phyloP scores from a whole-genome alignment of 2,113 vertebrate species.

The Mirounga angustirostris region DNA sequence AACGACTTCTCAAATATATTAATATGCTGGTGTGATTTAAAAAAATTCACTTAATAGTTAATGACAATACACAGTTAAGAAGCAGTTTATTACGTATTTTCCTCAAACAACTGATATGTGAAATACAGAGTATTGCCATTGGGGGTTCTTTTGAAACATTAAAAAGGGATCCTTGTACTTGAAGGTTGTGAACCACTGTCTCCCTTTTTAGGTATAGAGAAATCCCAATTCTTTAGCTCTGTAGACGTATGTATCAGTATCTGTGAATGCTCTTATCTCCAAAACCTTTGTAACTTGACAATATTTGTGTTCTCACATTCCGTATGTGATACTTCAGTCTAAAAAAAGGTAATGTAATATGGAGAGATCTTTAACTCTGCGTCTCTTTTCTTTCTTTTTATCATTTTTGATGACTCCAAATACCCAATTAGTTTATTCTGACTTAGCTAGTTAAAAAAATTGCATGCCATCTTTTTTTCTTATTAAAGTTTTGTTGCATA shows the following conservation, averaged over 20 bases:
- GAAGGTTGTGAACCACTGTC: conserved; percentile 14
- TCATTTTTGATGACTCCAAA: neutral
- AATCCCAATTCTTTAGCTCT: neutral
- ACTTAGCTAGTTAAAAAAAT: conserved; percentile 24
- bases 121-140: neutral
- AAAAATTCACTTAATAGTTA: neutral
- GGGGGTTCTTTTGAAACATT: conserved; percentile 12
- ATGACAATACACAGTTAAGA: neutral
- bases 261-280: neutral
- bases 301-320: neutral
- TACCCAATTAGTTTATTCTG: neutral
- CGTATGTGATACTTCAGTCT: neutral
- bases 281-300: neutral
- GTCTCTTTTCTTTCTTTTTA: neutral
- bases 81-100: conserved; percentile 18
- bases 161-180: neutral
- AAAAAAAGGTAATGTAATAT: neutral
- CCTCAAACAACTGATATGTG: neutral
- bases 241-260: neutral
- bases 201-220: neutral
- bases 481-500: neutral
- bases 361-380: neutral
- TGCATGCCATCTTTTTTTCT: conserved; percentile 30
- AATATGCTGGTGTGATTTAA: conserved; percentile 9
- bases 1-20: neutral